phyloP scores from a whole-genome alignment of 2,797 vertebrate species.

The Chanos chanos region DNA sequence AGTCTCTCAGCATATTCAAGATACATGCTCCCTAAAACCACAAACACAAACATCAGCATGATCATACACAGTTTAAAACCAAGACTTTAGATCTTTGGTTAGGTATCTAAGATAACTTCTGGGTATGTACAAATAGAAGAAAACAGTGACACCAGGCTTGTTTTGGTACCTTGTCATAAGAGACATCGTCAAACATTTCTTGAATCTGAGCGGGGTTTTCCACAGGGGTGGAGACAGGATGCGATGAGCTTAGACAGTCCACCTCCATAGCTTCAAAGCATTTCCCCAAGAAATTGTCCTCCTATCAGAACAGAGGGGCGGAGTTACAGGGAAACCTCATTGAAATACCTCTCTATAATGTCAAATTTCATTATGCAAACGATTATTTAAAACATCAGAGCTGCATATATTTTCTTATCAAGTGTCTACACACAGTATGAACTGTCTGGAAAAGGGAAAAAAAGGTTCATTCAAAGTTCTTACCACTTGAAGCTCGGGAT shows the following conservation, averaged over 20 bases:
- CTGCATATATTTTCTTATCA: too few relatives aligned
- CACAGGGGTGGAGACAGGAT: conserved; percentile 83
- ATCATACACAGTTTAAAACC: background rate
- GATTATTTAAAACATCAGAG: too few relatives aligned
- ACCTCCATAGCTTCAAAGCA: conserved; percentile 88
- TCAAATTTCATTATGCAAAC: background rate
- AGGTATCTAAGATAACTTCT: too few relatives aligned
- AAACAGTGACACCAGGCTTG: background rate
- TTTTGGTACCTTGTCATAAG: conserved; percentile 85
- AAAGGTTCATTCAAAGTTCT: too few relatives aligned
- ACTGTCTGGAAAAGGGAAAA: too few relatives aligned
- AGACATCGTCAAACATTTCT: conserved; percentile 92
- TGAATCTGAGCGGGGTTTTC: conserved; percentile 85
- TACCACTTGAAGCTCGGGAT: conserved; percentile 89
- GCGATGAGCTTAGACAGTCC: conserved; percentile 86
- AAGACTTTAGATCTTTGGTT: too few relatives aligned
- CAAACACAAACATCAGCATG: background rate
- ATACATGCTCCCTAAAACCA: conserved; percentile 83
- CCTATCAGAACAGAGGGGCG: conserved; percentile 56
- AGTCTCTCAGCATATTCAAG: conserved; percentile 88
- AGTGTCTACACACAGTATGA: too few relatives aligned
- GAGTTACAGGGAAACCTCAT: background rate
- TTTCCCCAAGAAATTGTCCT: conserved; percentile 81
- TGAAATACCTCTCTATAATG: background rate
- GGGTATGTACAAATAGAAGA: too few relatives aligned